phyloP scores from a whole-genome alignment of 1,140 invertebrate species.

The Ladona fulva region DNA sequence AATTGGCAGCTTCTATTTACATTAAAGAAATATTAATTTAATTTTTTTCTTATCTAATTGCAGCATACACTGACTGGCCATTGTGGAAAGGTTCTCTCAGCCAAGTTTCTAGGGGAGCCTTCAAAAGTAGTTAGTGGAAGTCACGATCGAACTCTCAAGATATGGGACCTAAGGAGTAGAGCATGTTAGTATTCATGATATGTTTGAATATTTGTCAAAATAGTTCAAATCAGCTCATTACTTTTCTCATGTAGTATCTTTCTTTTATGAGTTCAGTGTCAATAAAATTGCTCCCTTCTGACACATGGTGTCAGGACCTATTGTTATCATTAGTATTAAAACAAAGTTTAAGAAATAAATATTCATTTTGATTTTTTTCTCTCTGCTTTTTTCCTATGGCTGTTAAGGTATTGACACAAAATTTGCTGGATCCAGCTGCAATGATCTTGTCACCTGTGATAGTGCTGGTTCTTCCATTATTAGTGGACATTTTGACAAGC shows the following conservation, averaged over 20 bases:
- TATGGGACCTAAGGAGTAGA: constrained; percentile 90
- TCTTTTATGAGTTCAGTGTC: too few species aligned
- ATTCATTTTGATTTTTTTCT: too few species aligned
- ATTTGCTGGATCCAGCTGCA: constrained; percentile 93
- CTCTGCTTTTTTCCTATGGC: too few species aligned
- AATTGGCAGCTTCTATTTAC: too few species aligned
- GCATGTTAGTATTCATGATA: constrained; percentile 66
- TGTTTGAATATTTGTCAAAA: not conserved
- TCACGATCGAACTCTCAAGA: constrained; percentile 91
- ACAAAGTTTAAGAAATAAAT: too few species aligned
- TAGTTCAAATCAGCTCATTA: too few species aligned
- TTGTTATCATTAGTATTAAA: too few species aligned
- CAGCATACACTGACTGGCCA: constrained; percentile 96
- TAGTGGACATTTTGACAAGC: constrained; percentile 95
- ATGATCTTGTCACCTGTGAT: constrained; percentile 86
- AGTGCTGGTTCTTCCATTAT: constrained; percentile 85
- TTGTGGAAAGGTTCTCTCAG: constrained; percentile 88
- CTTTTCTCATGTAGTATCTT: too few species aligned
- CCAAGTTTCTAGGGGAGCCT: constrained; percentile 82
- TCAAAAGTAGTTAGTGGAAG: constrained; percentile 87
- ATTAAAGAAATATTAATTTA: not conserved
- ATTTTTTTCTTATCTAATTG: constrained; percentile 29
- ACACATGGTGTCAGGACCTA: too few species aligned
- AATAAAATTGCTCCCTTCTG: too few species aligned
- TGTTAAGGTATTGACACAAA: constrained; percentile 84